phyloP scores from a whole-genome alignment of 1,140 invertebrate species.

The Drosophila miranda region DNA sequence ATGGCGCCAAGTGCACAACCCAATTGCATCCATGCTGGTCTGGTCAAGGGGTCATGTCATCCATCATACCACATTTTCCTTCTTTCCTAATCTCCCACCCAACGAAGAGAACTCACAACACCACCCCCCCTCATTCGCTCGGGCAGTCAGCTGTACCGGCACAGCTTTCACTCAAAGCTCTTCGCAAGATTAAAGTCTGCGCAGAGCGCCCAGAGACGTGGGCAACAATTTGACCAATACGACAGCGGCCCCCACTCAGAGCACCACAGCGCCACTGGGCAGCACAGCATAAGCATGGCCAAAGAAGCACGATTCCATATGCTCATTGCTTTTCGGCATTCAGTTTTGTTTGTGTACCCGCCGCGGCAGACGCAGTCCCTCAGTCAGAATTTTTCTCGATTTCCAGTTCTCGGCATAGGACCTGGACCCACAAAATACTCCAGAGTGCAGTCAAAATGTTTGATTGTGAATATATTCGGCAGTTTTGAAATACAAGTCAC shows the following conservation, averaged over 20 bases:
- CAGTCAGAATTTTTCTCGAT: constrained; percentile 25
- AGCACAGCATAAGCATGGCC: constrained; percentile 56
- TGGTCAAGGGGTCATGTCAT: too few relatives aligned
- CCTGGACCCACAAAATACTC: too few relatives aligned
- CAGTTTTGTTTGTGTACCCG: constrained; percentile 65
- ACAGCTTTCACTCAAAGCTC: constrained; percentile 58
- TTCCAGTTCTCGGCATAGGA: constrained; percentile 22
- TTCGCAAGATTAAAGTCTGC: constrained; percentile 52
- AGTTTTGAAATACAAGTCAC: constrained; percentile 9
- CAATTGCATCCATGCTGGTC: not conserved
- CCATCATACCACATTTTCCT: too few relatives aligned
- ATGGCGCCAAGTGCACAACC: constrained; percentile 13
- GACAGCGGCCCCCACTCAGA: not conserved
- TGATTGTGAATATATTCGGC: not conserved
- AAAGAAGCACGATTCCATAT: constrained; percentile 67
- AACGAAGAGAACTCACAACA: too few relatives aligned
- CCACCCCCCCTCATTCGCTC: not conserved
- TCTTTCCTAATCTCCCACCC: too few relatives aligned
- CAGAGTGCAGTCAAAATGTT: constrained; percentile 19
- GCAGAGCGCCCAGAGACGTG: constrained; percentile 44
- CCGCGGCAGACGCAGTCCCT: constrained; percentile 6
- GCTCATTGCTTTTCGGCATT: constrained; percentile 59
- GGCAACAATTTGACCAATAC: not conserved
- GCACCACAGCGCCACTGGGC: constrained; percentile 11
- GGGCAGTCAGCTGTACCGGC: constrained; percentile 49